A percentile compares a stretch with the other conserved stretches of the same genome.
phyloP scores from a whole-genome alignment of 2,113 vertebrate genomes.

The Panthera tigris region DNA sequence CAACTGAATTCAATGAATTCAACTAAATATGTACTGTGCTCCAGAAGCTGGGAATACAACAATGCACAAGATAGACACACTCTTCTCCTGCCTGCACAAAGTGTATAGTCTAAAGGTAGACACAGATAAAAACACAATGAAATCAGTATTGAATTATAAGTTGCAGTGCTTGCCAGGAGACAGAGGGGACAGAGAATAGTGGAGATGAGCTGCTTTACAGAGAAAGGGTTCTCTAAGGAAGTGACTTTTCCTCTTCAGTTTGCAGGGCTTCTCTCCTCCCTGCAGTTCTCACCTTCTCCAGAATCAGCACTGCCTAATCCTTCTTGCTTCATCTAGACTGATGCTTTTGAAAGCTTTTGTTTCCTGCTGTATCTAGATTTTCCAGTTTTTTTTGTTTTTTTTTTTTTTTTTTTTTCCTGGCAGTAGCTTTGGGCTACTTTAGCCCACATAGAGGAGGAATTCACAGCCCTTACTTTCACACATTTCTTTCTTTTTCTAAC shows the following conservation, averaged over 20 bases:
- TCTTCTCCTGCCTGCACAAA: not conserved
- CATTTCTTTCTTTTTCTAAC: not conserved
- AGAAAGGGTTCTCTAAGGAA: not conserved
- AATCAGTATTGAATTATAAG: not conserved
- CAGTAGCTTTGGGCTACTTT: not conserved
- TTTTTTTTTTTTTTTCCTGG: too few species aligned
- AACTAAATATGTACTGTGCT: not conserved
- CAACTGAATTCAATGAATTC: not conserved
- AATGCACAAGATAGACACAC: not conserved
- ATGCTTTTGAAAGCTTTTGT: not conserved
- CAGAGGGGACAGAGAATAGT: not conserved
- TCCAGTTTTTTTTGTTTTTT: constrained; percentile 24
- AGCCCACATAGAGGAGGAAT: not conserved
- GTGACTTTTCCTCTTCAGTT: not conserved
- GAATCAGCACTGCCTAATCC: not conserved
- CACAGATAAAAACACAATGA: not conserved
- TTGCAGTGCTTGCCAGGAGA: fast-evolving
- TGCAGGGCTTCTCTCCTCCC: not conserved
- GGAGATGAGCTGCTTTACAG: not conserved
- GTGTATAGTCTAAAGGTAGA: not conserved
- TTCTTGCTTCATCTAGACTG: not conserved
- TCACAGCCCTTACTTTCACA: not conserved
- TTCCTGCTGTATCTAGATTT: constrained; percentile 39
- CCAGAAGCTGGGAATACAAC: not conserved
- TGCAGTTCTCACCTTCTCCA: not conserved